Conservation (phyloP, 2,113 vertebrate genomes). For the Oreotrochilus melanogaster region DNA sequence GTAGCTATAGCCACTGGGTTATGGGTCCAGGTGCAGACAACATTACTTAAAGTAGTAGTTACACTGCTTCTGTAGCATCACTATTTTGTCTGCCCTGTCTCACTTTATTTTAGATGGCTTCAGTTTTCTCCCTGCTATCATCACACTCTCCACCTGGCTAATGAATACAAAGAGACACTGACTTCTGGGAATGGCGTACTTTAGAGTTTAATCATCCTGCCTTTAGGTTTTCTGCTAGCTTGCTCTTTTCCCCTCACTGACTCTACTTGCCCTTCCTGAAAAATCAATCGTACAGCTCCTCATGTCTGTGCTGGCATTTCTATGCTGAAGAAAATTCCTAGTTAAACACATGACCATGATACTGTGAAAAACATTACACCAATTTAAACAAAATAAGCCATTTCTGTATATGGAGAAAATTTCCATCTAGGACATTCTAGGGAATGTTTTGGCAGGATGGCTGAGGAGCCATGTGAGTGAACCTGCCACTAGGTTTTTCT, state of each 20-base stretch:
- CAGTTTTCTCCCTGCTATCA: background rate
- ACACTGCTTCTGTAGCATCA: background rate
- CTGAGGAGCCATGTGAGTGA: background rate
- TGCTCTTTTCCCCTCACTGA: background rate
- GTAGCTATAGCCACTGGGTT: background rate
- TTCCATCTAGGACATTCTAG: background rate
- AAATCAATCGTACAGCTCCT: background rate
- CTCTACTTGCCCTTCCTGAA: background rate
- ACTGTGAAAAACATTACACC: fast-evolving
- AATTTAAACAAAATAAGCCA: background rate
- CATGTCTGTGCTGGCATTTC: background rate
- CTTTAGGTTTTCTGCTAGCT: background rate
- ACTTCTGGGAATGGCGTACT: background rate
- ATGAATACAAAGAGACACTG: background rate
- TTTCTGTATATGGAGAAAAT: background rate
- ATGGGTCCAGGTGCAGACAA: background rate
- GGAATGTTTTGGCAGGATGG: background rate
- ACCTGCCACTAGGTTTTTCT: background rate
- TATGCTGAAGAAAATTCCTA: background rate
- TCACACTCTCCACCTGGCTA: background rate
- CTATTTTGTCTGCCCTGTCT: background rate
- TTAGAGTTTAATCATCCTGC: background rate
- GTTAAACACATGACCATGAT: background rate
- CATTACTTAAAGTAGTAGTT: background rate
- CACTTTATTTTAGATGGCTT: background rate